A percentile compares a stretch with the other conserved stretches of the same genome.
Conservation (phyloP, 1,140 invertebrate genomes). For the Sinella curviseta region DNA sequence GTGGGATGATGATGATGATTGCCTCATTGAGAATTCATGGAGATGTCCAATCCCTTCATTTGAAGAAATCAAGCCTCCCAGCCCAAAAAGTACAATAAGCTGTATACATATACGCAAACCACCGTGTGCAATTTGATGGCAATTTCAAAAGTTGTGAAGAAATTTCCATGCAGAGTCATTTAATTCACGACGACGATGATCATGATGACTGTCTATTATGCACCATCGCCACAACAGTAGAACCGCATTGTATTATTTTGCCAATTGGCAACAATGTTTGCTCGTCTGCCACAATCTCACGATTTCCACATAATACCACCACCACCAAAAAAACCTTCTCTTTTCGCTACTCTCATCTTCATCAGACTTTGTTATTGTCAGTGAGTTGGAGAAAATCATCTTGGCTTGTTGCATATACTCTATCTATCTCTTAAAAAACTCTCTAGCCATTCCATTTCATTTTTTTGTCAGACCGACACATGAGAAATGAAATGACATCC, state of each 20-base stretch:
- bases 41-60: not conserved
- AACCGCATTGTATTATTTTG: not conserved
- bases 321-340: too few species aligned
- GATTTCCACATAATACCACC: conserved; percentile 17
- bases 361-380: conserved; percentile 4
- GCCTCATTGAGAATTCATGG: not conserved
- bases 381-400: not conserved
- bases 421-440: not conserved
- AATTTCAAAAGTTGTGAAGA: not conserved
- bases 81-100: not conserved
- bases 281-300: not conserved
- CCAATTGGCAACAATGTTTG: conserved; percentile 1
- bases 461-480: not conserved
- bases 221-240: not conserved
- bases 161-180: not conserved
- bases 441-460: not conserved
- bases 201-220: not conserved
- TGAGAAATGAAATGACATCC: not conserved
- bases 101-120: not conserved
- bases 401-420: not conserved
- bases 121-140: not conserved
- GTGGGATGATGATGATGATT: too few species aligned
- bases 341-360: too few species aligned
- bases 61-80: not conserved
- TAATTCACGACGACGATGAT: not conserved